A percentile compares a stretch with the other conserved stretches of the same genome.
These are phyloP conservation scores for Anagyrus pseudococci DNA, from an alignment of 2,888 invertebrate species.

Conservation along the genomic window DNA sequence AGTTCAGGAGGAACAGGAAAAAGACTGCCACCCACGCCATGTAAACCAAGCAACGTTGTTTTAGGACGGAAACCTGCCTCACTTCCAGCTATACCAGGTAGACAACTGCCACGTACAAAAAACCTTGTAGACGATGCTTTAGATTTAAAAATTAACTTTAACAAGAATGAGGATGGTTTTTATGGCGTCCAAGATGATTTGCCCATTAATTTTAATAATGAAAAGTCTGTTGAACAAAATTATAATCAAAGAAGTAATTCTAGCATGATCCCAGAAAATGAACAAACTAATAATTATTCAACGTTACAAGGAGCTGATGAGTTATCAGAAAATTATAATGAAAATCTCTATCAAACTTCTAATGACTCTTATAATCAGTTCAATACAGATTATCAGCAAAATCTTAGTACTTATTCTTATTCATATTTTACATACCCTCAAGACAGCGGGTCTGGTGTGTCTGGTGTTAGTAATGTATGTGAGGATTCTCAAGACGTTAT, in stretches of 20 bases:
- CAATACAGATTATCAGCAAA: constrained; percentile 45
- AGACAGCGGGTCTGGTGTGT: constrained; percentile 33
- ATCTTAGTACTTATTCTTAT: constrained; percentile 48
- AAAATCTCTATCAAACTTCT: constrained; percentile 48
- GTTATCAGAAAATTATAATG: too few species aligned
- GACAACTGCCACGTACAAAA: constrained; percentile 63
- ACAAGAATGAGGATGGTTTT: too few species aligned
- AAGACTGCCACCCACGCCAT: constrained; percentile 60
- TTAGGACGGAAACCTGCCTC: constrained; percentile 58
- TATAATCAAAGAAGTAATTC: constrained; percentile 43
- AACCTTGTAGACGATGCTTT: too few species aligned
- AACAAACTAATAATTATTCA: constrained; percentile 44
- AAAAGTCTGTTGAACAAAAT: constrained; percentile 42
- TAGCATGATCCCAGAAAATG: constrained; percentile 47
- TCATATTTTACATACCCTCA: constrained; percentile 51
- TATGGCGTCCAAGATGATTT: too few species aligned
- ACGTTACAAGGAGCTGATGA: too few species aligned
- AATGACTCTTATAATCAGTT: constrained; percentile 42
- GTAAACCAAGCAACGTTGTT: constrained; percentile 53
- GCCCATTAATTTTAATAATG: too few species aligned
- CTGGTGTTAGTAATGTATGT: not conserved
- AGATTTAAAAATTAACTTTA: too few species aligned
- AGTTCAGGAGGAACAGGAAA: constrained; percentile 54
- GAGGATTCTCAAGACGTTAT: constrained; percentile 6
- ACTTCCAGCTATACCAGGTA: constrained; percentile 66